Evolutionary conservation across 1,140 invertebrate genomes (phyloP).

Genomic region (Sipha flava): DNA sequence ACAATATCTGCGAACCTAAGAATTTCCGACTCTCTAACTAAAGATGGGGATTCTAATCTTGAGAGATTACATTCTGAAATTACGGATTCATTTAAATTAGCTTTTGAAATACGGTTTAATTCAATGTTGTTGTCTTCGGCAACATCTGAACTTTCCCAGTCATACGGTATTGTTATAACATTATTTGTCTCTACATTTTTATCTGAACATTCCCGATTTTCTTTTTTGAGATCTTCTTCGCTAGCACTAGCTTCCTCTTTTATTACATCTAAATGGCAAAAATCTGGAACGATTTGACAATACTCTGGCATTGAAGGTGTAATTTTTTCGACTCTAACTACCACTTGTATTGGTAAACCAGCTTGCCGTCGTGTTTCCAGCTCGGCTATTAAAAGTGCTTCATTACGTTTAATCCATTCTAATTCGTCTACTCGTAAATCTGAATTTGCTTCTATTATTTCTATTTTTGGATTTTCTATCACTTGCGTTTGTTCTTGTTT

Average conservation of each 20-base stretch:
- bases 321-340: constrained; percentile 17
- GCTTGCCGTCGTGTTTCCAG: constrained; percentile 3
- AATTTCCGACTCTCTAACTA: background rate
- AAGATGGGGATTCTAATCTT: background rate
- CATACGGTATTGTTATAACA: constrained; percentile 35
- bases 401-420: constrained; percentile 14
- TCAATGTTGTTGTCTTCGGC: background rate
- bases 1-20: background rate
- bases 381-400: constrained; percentile 9
- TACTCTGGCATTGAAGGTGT: background rate
- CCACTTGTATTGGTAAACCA: constrained; percentile 3
- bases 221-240: constrained; percentile 36
- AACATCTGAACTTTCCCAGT: constrained; percentile 32
- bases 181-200: constrained; percentile 34
- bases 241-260: constrained; percentile 40
- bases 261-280: constrained; percentile 40
- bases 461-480: background rate
- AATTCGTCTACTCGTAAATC: background rate
- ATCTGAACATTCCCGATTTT: constrained; percentile 33
- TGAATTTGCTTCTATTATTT: background rate
- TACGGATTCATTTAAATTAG: background rate
- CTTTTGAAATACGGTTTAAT: background rate
- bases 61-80: background rate
- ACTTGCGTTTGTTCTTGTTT: background rate
- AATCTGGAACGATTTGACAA: constrained; percentile 15